These are phyloP conservation scores for Poecile montanus DNA, from an alignment of 2,797 vertebrate species.

Conservation along the genomic window DNA sequence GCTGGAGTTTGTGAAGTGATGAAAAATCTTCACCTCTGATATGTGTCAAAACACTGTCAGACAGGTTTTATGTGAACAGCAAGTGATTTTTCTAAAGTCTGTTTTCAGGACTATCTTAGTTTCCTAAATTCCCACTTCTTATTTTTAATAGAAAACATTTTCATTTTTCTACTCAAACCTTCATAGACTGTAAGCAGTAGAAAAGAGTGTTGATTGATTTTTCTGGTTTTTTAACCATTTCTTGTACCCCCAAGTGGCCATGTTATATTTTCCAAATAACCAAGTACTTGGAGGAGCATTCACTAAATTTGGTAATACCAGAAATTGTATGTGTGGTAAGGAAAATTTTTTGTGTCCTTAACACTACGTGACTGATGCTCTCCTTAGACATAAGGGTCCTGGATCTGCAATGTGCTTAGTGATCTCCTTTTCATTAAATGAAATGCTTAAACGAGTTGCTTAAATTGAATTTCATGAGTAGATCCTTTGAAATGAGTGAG, in stretches of 20 bases:
- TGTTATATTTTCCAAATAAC: not conserved
- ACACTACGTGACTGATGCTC: not conserved
- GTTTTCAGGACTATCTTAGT: slow-evolving; percentile 31
- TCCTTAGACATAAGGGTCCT: not conserved
- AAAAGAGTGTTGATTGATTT: not conserved
- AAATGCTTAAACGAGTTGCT: slow-evolving; percentile 4
- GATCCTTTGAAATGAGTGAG: slow-evolving; percentile 35
- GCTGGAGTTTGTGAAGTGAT: slow-evolving; percentile 24
- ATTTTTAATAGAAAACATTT: slow-evolving; percentile 28
- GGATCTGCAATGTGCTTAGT: not conserved
- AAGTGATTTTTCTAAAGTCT: slow-evolving; percentile 51
- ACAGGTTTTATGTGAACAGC: slow-evolving; percentile 38
- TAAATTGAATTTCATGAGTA: not conserved
- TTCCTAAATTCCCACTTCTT: slow-evolving; percentile 37
- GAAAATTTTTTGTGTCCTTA: not conserved
- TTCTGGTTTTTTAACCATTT: not conserved
- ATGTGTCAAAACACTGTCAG: slow-evolving; percentile 67
- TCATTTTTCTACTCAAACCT: slow-evolving; percentile 4
- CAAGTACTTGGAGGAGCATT: not conserved
- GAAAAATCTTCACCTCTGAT: slow-evolving; percentile 50
- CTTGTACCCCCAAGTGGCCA: not conserved
- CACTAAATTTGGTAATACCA: not conserved
- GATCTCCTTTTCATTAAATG: not conserved
- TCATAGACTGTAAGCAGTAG: not conserved
- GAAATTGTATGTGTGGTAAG: not conserved